Percentiles rank a stretch among this genome's conserved stretches.
These are phyloP conservation scores for Drosophila ambigua DNA, from an alignment of 1,140 invertebrate species.

Conservation along the genomic window DNA sequence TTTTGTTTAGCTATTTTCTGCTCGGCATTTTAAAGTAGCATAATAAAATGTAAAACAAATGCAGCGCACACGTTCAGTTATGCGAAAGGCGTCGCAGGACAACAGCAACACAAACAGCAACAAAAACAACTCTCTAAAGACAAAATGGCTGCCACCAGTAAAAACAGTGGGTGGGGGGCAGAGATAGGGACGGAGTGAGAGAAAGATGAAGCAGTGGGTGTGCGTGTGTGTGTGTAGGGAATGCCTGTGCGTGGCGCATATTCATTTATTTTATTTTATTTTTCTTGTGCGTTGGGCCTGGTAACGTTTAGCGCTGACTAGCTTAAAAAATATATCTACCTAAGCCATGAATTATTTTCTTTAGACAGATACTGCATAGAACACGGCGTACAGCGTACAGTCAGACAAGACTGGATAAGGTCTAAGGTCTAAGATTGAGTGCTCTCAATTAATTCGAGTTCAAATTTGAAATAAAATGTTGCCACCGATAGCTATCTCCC, in stretches of 20 bases:
- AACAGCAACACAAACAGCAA: constrained; percentile 30
- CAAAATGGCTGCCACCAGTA: constrained; percentile 49
- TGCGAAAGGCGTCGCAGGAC: constrained; percentile 62
- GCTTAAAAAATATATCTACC: constrained; percentile 65
- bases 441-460: not conserved
- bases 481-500: too few species aligned
- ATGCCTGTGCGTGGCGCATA: constrained; percentile 71
- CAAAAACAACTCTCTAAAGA: constrained; percentile 36
- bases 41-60: constrained; percentile 78
- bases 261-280: constrained; percentile 79
- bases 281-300: constrained; percentile 42
- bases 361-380: constrained; percentile 32
- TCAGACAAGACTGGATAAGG: not conserved
- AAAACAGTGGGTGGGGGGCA: not conserved
- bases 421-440: not conserved
- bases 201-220: not conserved
- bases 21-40: constrained; percentile 70
- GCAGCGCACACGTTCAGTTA: constrained; percentile 75
- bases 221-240: constrained; percentile 31
- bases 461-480: too few species aligned
- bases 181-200: not conserved
- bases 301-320: constrained; percentile 64
- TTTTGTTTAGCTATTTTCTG: constrained; percentile 25
- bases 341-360: constrained; percentile 72
- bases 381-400: not conserved